Conservation (phyloP, 2,888 invertebrate species). For the Hyposoter didymator region DNA sequence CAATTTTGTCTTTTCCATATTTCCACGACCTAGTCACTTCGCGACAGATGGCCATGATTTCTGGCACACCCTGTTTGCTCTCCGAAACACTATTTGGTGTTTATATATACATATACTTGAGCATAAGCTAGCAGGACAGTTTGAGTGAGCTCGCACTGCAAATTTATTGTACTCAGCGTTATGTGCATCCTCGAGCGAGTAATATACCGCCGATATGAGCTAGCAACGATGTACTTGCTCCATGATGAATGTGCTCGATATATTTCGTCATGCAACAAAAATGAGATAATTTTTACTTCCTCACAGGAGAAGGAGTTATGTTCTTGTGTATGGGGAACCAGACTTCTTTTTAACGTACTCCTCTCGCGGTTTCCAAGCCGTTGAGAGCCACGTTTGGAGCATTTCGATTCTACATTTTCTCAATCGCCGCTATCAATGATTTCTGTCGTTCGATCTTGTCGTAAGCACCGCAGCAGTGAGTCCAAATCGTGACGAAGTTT, state of each 20-base stretch:
- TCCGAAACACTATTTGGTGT: not conserved
- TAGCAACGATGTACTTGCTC: conserved; percentile 23
- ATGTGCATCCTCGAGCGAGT: conserved; percentile 33
- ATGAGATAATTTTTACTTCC: conserved; percentile 12
- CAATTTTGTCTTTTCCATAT: not conserved
- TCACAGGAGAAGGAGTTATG: not conserved
- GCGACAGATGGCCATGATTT: not conserved
- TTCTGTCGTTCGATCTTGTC: not conserved
- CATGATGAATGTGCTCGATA: conserved; percentile 16
- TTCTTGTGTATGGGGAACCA: not conserved
- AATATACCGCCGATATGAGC: conserved; percentile 33
- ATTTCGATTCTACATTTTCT: not conserved
- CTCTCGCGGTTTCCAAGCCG: not conserved
- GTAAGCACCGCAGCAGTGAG: too few species aligned
- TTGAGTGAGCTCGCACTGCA: conserved; percentile 46
- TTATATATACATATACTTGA: conserved; percentile 4
- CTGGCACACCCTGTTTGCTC: not conserved
- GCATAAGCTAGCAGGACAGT: conserved; percentile 55
- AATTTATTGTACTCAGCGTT: conserved; percentile 55
- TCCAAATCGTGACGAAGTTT: too few species aligned
- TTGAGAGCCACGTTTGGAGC: not conserved
- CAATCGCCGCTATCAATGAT: not conserved
- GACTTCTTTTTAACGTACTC: not conserved
- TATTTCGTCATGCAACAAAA: conserved; percentile 35
- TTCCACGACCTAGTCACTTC: not conserved